These are phyloP conservation scores for Trochalopteron elliotii DNA, from an alignment of 2,113 vertebrate species.

Conservation along the genomic window DNA sequence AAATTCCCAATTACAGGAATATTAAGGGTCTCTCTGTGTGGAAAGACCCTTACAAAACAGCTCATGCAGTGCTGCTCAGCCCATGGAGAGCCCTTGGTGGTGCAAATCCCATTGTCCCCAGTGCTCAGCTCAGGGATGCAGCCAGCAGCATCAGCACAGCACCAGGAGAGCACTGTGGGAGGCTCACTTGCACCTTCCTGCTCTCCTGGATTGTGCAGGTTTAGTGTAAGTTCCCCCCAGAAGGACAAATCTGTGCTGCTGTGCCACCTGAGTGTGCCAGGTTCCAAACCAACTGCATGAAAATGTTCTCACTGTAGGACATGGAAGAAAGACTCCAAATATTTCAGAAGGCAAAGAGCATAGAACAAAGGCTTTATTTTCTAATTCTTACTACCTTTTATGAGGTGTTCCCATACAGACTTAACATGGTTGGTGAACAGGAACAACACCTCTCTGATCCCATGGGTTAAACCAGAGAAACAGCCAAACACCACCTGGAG, in stretches of 20 bases:
- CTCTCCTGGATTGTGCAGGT: background rate
- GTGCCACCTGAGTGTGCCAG: rapidly evolving
- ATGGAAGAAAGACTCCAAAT: too few relatives aligned
- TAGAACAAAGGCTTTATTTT: too few relatives aligned
- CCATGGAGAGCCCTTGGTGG: background rate
- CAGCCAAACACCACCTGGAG: too few relatives aligned
- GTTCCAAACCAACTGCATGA: background rate
- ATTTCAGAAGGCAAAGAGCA: too few relatives aligned
- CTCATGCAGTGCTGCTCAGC: background rate
- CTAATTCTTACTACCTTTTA: too few relatives aligned
- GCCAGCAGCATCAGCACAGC: background rate
- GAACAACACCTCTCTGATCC: too few relatives aligned
- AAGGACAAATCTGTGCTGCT: background rate
- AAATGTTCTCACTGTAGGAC: background rate
- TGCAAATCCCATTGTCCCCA: rapidly evolving
- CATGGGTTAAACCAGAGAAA: too few relatives aligned
- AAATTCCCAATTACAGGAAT: background rate
- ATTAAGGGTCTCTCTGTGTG: rapidly evolving
- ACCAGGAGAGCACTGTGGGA: background rate
- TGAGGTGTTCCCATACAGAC: too few relatives aligned
- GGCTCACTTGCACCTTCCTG: background rate
- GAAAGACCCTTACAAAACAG: background rate
- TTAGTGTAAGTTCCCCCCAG: background rate
- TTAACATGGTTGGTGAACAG: too few relatives aligned
- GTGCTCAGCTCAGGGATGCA: background rate